Base-by-base conservation (phyloP, 2,797 vertebrate species). In the Anniella stebbinsi region DNA sequence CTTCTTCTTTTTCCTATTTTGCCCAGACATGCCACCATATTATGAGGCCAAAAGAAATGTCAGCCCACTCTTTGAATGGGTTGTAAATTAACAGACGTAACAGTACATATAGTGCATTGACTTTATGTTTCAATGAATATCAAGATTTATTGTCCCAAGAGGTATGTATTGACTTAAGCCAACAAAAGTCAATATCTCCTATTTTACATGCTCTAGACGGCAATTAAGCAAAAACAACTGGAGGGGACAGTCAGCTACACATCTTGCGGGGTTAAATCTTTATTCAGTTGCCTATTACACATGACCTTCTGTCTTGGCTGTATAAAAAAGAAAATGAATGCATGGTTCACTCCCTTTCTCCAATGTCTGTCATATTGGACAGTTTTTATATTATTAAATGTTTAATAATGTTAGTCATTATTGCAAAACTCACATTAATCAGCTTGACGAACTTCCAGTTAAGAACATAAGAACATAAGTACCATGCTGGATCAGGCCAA, bases 121-220 rank as follows among this genome's bases (percentile, higher is more conserved):
- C 81, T 93, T 92, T 90, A 66, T 75, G 75, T 95, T 87, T 4
- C 18, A 9, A 17, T 94, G 73, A 94, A 91, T 88, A 91, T 2
- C 41, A 86, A 84, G 87, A 85, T 93, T 83, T 86, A 92, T 87
- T 90, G 28, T 91, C 89, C 80, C 36, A 81, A 90, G 75, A 87
- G n/a, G 28, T 87, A 92, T 89, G 76, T 87, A 94, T 33, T 89
- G 86, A 70, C 70, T 94, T 88, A 36, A 54, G 70, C 13, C 67
- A 89, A 25, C 63, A 90, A 45, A 57, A 85, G 70, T 91, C 87
- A 92, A 33, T 86, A 94, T 6, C 63, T 51, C 87, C 1, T 41
- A 82, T 93, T 95, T 93, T 94, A 63, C 30, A 69, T 54, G 30
- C 45, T 92, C 3, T 75, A 23, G 78, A 63, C 92, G 90, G 51